phyloP scores from a whole-genome alignment of 2,888 invertebrate species.

The Argyra leucocephala region DNA sequence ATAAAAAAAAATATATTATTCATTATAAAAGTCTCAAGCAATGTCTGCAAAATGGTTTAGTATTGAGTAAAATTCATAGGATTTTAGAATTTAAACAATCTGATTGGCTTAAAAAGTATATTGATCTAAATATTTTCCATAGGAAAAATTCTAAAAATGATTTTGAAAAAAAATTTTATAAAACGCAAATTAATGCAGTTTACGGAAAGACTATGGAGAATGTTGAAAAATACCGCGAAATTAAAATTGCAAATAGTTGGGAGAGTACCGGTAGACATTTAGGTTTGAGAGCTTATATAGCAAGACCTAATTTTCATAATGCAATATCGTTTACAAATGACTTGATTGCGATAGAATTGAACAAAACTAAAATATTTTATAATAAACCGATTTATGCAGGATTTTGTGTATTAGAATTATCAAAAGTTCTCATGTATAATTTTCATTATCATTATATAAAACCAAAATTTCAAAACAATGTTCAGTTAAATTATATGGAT shows the following conservation, averaged over 20 bases:
- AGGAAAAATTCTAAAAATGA: too few species aligned
- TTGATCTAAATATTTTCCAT: constrained; percentile 25
- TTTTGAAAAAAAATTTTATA: too few species aligned
- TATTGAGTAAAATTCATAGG: constrained; percentile 27
- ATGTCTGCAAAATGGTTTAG: constrained; percentile 18
- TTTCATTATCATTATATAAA: constrained; percentile 34
- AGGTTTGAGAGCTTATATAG: too few species aligned
- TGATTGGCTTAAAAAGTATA: too few species aligned
- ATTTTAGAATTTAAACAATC: constrained; percentile 32
- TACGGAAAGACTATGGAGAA: too few species aligned
- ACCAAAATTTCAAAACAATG: not conserved
- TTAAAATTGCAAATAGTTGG: too few species aligned
- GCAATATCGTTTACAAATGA: too few species aligned
- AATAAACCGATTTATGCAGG: constrained; percentile 40
- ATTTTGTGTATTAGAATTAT: constrained; percentile 36
- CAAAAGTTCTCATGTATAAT: constrained; percentile 34
- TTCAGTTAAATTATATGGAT: constrained; percentile 16
- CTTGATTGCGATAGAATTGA: too few species aligned
- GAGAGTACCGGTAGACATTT: too few species aligned
- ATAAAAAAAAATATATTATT: constrained; percentile 31
- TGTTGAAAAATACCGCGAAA: too few species aligned
- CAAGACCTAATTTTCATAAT: too few species aligned
- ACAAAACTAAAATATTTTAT: not conserved
- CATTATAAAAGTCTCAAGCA: constrained; percentile 31
- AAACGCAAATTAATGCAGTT: not conserved